These are phyloP conservation scores for Arenaria interpres DNA, from an alignment of 2,113 vertebrate genomes.

Conservation along the genomic window DNA sequence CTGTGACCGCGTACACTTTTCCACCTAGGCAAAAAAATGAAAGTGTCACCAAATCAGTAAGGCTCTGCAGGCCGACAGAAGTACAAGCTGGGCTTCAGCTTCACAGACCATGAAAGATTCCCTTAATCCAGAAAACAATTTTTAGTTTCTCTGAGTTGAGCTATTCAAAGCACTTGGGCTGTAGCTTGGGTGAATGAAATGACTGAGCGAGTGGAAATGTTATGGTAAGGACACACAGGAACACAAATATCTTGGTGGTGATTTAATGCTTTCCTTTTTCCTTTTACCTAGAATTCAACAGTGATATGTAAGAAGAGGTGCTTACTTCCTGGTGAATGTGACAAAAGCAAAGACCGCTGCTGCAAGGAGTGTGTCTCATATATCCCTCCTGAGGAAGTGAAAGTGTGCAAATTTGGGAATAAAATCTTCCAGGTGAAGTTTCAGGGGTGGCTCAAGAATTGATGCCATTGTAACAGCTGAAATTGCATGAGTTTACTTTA, in stretches of 20 bases:
- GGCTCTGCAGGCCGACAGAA: background rate
- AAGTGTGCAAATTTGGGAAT: slow-evolving; percentile 90
- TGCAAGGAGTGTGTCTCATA: slow-evolving; percentile 89
- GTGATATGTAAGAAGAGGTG: slow-evolving; percentile 90
- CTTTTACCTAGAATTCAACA: slow-evolving; percentile 86
- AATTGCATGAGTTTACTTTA: background rate
- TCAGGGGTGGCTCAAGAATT: background rate
- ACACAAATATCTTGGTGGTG: background rate
- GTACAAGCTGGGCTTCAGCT: background rate
- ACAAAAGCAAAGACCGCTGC: slow-evolving; percentile 72
- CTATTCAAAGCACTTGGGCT: background rate
- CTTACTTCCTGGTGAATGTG: slow-evolving; percentile 79
- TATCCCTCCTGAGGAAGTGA: slow-evolving; percentile 84
- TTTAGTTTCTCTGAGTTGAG: background rate
- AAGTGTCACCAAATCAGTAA: background rate
- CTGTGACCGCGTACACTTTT: background rate
- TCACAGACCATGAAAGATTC: background rate
- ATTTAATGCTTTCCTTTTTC: background rate
- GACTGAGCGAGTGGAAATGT: background rate
- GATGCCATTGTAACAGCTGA: background rate
- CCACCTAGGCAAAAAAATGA: background rate
- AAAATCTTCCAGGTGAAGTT: slow-evolving; percentile 90
- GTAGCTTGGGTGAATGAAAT: background rate
- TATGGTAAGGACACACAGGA: background rate
- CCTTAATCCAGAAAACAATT: background rate